Conservation (phyloP, 64 coral and sea anemone species). For the Orbicella faveolata region DNA sequence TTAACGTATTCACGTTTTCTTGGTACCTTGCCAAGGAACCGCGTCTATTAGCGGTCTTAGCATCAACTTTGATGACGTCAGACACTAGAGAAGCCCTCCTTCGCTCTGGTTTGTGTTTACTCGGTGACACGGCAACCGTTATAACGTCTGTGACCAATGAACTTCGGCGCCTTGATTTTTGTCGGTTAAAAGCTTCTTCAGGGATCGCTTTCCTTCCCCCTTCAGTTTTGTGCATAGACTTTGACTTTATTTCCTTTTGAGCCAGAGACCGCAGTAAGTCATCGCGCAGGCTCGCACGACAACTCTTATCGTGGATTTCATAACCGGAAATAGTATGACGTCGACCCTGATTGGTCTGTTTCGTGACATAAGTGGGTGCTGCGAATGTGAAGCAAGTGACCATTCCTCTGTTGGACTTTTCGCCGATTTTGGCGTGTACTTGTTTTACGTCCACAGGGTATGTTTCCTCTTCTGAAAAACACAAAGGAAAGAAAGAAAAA, state of each 20-base stretch:
- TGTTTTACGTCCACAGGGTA: constrained; percentile 36
- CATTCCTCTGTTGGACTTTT: background rate
- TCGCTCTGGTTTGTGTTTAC: background rate
- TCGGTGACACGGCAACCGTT: background rate
- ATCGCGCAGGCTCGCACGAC: constrained; percentile 25
- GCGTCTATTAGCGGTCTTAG: background rate
- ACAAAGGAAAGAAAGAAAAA: background rate
- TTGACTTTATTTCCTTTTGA: constrained; percentile 23
- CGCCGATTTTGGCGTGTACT: constrained; percentile 37
- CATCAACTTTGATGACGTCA: constrained; percentile 51
- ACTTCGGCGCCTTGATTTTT: constrained; percentile 4
- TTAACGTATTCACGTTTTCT: background rate
- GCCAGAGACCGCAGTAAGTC: constrained; percentile 47
- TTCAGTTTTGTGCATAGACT: constrained; percentile 25
- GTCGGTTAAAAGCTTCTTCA: constrained; percentile 4
- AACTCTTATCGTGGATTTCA: constrained; percentile 9
- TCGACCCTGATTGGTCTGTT: constrained; percentile 11
- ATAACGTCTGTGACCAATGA: constrained; percentile 64
- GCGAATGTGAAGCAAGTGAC: constrained; percentile 39
- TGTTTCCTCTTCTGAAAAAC: constrained; percentile 43
- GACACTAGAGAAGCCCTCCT: constrained; percentile 42
- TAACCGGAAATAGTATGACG: constrained; percentile 43
- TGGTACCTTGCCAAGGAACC: background rate
- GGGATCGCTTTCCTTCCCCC: constrained; percentile 26
- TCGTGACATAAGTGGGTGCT: background rate